Base-by-base conservation (phyloP, 2,113 vertebrate genomes). In the Tonatia bakeri region DNA sequence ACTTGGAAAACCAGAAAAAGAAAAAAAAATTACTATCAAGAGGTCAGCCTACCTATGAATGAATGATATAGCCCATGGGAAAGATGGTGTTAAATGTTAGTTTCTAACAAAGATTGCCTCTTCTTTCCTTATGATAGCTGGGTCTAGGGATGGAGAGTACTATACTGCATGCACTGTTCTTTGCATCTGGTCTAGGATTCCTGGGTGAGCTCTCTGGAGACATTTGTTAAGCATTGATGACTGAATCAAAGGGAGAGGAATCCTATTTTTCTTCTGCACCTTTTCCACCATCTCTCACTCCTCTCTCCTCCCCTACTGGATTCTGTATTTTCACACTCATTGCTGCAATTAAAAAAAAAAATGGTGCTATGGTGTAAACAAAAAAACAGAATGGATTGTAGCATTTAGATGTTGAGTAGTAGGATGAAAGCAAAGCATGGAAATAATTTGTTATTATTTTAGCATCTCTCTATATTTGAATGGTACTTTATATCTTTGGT, bases 151-250 rank as follows among this genome's bases (percentile, higher is more conserved):
- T 56, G 54, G 83, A 89, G 45, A 43, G 67, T 52, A 83, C 64
- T 64, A 31, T 90, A n/a, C 45, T 64, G 65, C 52, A n/a, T 50
- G 52, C 45, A 31, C 61, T 91, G n/a, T 84, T 70, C 28, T 79
- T 95, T 87, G 75, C 61, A 80, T 96, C 47, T 95, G 89, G 38
- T 83, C n/a, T 88, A n/a, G n/a, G 38, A 83, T 67, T 77, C 54
- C 15, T 47, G 80, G 7, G 19, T 83, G 45, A 75, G 36, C 24
- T 93, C 85, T 76, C 85, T 75, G 33, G n/a, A 52, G 64, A 73
- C 70, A 17, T 86, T 85, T 95, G 54, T 40, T 92, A 75, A 83
- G 69, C 86, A 80, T 28, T 91, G 67, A 70, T 59, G 56, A 70
- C 43, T 86, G 38, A 91, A 69, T 94, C 22, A 40, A 70, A 90